Evolutionary conservation across 2,888 invertebrate genomes (phyloP).

Genomic region (Agonopterix heracliana): DNA sequence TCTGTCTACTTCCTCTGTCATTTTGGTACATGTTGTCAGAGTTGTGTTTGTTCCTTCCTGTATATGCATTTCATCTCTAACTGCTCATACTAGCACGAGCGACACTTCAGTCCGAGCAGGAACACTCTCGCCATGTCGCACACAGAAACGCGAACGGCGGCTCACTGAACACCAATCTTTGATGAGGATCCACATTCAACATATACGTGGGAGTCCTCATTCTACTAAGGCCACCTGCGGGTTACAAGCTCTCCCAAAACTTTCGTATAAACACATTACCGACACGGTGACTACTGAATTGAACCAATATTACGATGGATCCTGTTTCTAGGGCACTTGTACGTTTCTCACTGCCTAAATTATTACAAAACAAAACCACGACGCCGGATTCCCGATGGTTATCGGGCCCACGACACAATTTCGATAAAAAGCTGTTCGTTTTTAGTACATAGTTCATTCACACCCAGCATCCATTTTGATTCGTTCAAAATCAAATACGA

Average conservation of each 20-base stretch:
- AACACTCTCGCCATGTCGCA: slow-evolving; percentile 66
- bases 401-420: slow-evolving; percentile 71
- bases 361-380: slow-evolving; percentile 54
- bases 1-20: slow-evolving; percentile 81
- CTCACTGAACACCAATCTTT: slow-evolving; percentile 50
- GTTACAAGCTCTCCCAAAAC: slow-evolving; percentile 57
- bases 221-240: slow-evolving; percentile 71
- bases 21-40: slow-evolving; percentile 83
- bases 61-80: slow-evolving; percentile 81
- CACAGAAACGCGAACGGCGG: slow-evolving; percentile 44
- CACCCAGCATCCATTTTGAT: slow-evolving; percentile 77
- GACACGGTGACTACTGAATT: slow-evolving; percentile 65
- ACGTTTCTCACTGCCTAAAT: slow-evolving; percentile 48
- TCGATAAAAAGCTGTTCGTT: slow-evolving; percentile 74
- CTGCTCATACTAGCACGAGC: slow-evolving; percentile 70
- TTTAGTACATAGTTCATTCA: slow-evolving; percentile 75
- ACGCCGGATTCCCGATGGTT: slow-evolving; percentile 64
- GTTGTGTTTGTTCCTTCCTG: slow-evolving; percentile 79
- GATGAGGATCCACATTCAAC: slow-evolving; percentile 53
- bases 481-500: slow-evolving; percentile 73
- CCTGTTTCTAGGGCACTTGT: slow-evolving; percentile 38
- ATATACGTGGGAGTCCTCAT: slow-evolving; percentile 69
- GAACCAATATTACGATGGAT: slow-evolving; percentile 42
- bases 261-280: slow-evolving; percentile 71
- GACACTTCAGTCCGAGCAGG: slow-evolving; percentile 62